Evolutionary conservation across 2,797 vertebrate genomes (phyloP), one percentile per base, ranked within the genome.

Genomic region (Carapus acus): DNA sequence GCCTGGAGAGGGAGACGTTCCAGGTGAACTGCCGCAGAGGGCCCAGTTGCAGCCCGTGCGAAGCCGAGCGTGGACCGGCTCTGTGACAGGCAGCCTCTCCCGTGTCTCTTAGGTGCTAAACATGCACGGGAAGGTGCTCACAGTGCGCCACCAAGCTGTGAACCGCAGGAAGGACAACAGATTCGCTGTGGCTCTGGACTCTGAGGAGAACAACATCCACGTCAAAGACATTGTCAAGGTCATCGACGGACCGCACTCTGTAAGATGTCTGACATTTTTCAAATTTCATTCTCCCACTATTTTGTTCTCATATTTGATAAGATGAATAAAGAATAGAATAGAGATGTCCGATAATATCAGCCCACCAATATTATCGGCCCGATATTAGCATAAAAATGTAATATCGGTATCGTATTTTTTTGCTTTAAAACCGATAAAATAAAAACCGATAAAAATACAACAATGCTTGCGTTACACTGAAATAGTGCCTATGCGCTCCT

Each of bases 221-320:
- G 92, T 94, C 19, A 96, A 94, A 62, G 95, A 98, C 79, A 95
- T 98, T 0, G 92, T 98, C 16, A 98, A 98, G 66, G 95, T 98
- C 78, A 97, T 97, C 2, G 95, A 98, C 0, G 95, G 94, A 15
- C 93, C 94, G 0, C 94, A 97, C 71, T 96, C 93, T 3, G 94
- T 96, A 56, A 87, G 24, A 5, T 4, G 24, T 27, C 24, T 27
- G n/a, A n/a, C n/a, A n/a, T n/a, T n/a, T n/a, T n/a, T n/a, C n/a
- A n/a, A n/a, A n/a, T n/a, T n/a, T n/a, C n/a, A n/a, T n/a, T n/a
- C n/a, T n/a, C n/a, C n/a, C n/a, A n/a, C n/a, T n/a, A n/a, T n/a
- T n/a, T n/a, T n/a, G n/a, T n/a, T n/a, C n/a, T n/a, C n/a, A n/a
- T n/a, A n/a, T n/a, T n/a, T n/a, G n/a, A n/a, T n/a, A n/a, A n/a